Conservation (phyloP, 2,797 vertebrate species). For the Salarias fasciatus region DNA sequence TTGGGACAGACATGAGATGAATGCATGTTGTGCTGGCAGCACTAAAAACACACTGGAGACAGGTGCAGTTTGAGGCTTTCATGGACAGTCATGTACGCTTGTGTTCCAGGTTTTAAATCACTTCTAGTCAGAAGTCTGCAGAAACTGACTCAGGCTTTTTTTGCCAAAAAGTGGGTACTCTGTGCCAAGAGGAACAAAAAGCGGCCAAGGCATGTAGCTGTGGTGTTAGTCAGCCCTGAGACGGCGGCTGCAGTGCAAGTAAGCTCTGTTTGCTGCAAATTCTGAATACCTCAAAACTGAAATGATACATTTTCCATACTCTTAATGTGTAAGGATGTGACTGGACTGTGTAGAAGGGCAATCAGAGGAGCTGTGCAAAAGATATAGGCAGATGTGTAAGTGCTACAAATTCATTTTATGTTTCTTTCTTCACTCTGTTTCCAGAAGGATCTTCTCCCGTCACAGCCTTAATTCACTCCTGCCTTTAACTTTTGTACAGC, state of each 20-base stretch:
- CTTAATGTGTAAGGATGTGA: too few species aligned
- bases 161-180: background rate
- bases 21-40: background rate
- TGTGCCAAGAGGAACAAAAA: conserved; percentile 6
- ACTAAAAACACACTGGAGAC: background rate
- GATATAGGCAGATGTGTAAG: too few species aligned
- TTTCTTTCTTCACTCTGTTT: too few species aligned
- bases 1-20: background rate
- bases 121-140: background rate
- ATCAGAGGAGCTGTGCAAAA: too few species aligned
- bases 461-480: too few species aligned
- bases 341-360: too few species aligned
- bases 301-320: too few species aligned
- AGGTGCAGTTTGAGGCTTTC: background rate
- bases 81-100: background rate
- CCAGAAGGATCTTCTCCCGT: too few species aligned
- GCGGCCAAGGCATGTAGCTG: background rate
- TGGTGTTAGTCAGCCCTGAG: conserved; percentile 4
- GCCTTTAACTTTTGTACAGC: too few species aligned
- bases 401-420: too few species aligned
- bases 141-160: background rate
- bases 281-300: too few species aligned
- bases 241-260: conserved; percentile 13
- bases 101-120: conserved; percentile 2
- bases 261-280: background rate